phyloP scores from a whole-genome alignment of 2,113 vertebrate species.

The Myrmophylax atrothorax region DNA sequence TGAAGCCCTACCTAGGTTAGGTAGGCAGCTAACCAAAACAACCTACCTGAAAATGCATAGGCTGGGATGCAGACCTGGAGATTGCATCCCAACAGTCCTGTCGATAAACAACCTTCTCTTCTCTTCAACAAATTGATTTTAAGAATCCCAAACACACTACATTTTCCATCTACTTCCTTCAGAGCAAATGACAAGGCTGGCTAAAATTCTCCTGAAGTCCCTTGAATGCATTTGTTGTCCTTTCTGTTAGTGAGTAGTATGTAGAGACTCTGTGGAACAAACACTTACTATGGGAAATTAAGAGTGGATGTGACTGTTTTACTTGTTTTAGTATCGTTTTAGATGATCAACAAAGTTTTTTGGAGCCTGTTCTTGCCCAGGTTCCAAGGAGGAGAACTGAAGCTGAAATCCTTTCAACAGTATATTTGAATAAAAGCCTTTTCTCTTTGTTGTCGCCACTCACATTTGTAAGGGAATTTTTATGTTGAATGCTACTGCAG shows the following conservation, averaged over 20 bases:
- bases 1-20: neutral
- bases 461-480: neutral
- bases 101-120: neutral
- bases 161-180: neutral
- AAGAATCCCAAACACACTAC: neutral
- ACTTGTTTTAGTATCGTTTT: neutral
- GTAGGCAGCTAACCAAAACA: neutral
- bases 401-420: neutral
- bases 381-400: neutral
- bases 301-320: neutral
- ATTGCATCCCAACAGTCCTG: neutral
- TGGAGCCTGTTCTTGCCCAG: neutral
- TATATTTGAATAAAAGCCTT: neutral
- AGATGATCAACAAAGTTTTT: neutral
- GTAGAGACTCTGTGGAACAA: neutral
- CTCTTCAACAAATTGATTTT: neutral
- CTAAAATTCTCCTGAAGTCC: neutral
- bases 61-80: neutral
- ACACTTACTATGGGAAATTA: neutral
- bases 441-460: neutral
- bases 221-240: neutral
- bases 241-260: neutral
- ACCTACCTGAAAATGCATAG: neutral
- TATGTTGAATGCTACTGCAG: neutral
- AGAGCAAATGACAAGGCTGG: neutral